Percentiles rank a stretch among this genome's conserved stretches.
phyloP scores from a whole-genome alignment of 2,888 invertebrate genomes.

The Drosophila anomalata region DNA sequence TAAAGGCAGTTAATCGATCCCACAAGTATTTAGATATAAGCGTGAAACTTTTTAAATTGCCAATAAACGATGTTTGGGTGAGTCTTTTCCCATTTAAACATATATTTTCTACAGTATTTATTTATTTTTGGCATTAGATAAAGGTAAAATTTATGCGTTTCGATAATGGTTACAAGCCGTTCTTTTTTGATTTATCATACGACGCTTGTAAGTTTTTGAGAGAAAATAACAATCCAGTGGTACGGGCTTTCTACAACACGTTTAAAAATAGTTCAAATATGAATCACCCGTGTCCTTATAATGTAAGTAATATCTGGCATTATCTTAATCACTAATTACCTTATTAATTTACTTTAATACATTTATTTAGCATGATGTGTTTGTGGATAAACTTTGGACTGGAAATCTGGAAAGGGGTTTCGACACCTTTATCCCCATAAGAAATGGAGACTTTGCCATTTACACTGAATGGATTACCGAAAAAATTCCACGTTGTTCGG shows the following conservation, averaged over 20 bases:
- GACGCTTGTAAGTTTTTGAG: conserved; percentile 49
- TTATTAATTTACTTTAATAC: background rate
- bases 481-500: background rate
- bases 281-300: conserved; percentile 45
- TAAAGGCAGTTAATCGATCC: conserved; percentile 55
- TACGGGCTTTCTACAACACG: conserved; percentile 7
- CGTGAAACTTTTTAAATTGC: background rate
- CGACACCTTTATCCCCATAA: background rate
- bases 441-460: conserved; percentile 31
- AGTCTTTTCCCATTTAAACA: background rate
- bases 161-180: conserved; percentile 46
- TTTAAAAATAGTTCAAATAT: conserved; percentile 17
- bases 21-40: conserved; percentile 49
- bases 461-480: conserved; percentile 15
- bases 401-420: conserved; percentile 17
- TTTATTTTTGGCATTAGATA: background rate
- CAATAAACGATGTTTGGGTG: conserved; percentile 32
- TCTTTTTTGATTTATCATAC: background rate
- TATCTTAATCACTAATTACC: background rate
- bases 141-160: conserved; percentile 23
- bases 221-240: conserved; percentile 10
- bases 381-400: conserved; percentile 22
- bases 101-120: background rate
- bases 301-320: conserved; percentile 10
- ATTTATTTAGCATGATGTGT: conserved; percentile 27